These are phyloP conservation scores for Momotus momota DNA, from an alignment of 2,797 vertebrate species.

Conservation along the genomic window DNA sequence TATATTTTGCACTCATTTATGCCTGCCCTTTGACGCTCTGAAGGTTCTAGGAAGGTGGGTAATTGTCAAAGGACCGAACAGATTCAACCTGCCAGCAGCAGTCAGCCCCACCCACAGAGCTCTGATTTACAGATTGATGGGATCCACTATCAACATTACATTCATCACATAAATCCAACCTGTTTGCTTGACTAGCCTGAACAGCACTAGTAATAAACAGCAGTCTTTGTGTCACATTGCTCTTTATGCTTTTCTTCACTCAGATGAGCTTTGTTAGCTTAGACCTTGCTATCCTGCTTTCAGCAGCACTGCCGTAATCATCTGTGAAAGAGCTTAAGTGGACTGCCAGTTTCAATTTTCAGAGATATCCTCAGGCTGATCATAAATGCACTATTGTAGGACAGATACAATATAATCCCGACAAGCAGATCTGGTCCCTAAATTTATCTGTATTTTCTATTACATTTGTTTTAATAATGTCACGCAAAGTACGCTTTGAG, in stretches of 20 bases:
- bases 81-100: not conserved
- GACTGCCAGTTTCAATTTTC: not conserved
- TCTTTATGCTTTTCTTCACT: not conserved
- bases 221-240: not conserved
- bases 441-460: not conserved
- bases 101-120: not conserved
- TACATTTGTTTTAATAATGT: not conserved
- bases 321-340: conserved; percentile 23
- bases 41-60: not conserved
- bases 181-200: not conserved
- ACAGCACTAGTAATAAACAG: not conserved
- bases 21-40: not conserved
- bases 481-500: not conserved
- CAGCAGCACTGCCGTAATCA: not conserved
- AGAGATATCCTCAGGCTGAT: not conserved
- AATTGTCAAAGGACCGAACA: not conserved
- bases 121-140: not conserved
- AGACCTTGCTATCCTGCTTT: not conserved
- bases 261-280: not conserved
- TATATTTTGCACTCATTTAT: not conserved
- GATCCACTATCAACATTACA: not conserved
- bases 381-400: not conserved
- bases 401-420: not conserved
- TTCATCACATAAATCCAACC: not conserved
- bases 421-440: not conserved